A percentile compares a stretch with the other conserved stretches of the same genome.
phyloP scores from a whole-genome alignment of 2,797 vertebrate genomes.

The Chelon labrosus region DNA sequence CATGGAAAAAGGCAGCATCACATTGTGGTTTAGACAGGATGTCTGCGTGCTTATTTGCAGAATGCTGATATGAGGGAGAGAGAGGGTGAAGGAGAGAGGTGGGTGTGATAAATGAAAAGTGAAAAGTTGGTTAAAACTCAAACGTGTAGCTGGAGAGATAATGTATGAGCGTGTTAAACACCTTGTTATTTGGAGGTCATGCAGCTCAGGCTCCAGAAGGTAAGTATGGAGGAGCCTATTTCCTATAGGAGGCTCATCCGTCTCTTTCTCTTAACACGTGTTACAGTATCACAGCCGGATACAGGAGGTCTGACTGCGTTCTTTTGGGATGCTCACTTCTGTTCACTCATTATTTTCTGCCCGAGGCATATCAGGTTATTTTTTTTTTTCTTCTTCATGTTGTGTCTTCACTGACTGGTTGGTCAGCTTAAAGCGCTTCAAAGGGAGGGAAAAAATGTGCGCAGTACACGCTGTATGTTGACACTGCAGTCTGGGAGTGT shows the following conservation, averaged over 20 bases:
- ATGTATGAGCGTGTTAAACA: constrained; percentile 38
- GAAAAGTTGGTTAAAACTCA: constrained; percentile 62
- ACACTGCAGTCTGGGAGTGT: neutral
- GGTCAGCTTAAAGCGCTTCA: constrained; percentile 29
- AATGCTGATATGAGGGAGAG: constrained; percentile 35
- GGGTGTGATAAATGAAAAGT: constrained; percentile 60
- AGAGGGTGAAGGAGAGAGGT: constrained; percentile 13
- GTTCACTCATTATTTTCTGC: constrained; percentile 22
- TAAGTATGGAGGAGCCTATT: constrained; percentile 37
- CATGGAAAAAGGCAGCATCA: constrained; percentile 45
- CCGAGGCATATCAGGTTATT: constrained; percentile 27
- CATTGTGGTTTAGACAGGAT: constrained; percentile 50
- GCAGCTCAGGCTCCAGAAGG: constrained; percentile 33
- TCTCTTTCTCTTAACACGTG: constrained; percentile 23
- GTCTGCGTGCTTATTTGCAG: constrained; percentile 54
- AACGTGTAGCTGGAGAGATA: constrained; percentile 47
- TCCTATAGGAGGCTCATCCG: constrained; percentile 13
- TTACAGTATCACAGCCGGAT: neutral
- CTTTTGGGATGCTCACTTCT: neutral
- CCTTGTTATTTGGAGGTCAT: constrained; percentile 47
- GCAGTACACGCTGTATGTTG: constrained; percentile 3
- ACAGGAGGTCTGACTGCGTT: constrained; percentile 12
- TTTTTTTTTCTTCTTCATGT: constrained; percentile 39
- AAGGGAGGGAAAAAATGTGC: constrained; percentile 17
- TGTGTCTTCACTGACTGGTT: constrained; percentile 24